Percentiles rank a stretch among this genome's conserved stretches.
Conservation (phyloP, 2,888 invertebrate species). For the Cyclophora punctaria region DNA sequence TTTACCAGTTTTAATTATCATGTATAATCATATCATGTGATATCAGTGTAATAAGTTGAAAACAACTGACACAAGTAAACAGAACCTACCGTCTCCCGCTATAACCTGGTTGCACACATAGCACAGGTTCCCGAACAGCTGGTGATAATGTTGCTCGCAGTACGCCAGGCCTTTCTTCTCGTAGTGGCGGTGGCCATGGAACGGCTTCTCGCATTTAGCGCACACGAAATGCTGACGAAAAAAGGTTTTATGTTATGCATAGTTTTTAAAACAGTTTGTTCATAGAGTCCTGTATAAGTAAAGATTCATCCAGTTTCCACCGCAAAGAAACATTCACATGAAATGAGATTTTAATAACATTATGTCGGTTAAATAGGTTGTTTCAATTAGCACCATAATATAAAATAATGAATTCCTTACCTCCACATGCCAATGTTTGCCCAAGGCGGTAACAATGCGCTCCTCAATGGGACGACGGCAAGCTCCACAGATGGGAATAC, state of each 20-base stretch:
- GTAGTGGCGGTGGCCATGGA: constrained; percentile 98
- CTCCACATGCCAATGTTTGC: constrained; percentile 99
- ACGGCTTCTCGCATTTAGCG: constrained; percentile 99
- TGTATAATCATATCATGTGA: too few species aligned
- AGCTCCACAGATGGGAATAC: constrained; percentile 99
- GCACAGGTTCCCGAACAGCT: constrained; percentile 98
- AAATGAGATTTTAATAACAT: too few species aligned
- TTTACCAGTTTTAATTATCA: too few species aligned
- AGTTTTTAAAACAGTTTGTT: too few species aligned
- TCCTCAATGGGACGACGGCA: constrained; percentile 99
- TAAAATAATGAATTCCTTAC: constrained; percentile 47
- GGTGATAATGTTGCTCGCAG: constrained; percentile 99
- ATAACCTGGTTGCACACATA: constrained; percentile 99
- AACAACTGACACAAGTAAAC: too few species aligned
- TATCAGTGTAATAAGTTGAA: too few species aligned
- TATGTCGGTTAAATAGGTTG: too few species aligned
- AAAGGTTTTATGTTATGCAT: too few species aligned
- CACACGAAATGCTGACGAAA: constrained; percentile 94
- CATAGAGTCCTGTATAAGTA: too few species aligned
- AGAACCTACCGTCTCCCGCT: constrained; percentile 90
- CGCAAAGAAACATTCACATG: too few species aligned
- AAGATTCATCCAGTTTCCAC: too few species aligned
- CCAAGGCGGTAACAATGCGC: constrained; percentile 97
- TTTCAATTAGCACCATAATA: background rate
- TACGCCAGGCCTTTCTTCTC: constrained; percentile 99